Percentiles rank a stretch among this genome's conserved stretches.
Conservation (phyloP, 1,140 invertebrate species). For the Grapholita molesta region DNA sequence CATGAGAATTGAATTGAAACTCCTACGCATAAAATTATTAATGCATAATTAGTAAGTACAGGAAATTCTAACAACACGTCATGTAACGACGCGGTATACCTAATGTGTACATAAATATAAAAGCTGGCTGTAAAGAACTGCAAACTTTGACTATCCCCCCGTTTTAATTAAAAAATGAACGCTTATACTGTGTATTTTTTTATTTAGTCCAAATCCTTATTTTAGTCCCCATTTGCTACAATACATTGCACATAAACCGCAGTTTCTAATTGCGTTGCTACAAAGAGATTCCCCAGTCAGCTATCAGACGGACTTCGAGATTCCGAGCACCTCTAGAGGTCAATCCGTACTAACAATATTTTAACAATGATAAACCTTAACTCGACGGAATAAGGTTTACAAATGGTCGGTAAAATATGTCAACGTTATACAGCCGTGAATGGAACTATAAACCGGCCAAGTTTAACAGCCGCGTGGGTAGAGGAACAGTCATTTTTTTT, state of each 20-base stretch:
- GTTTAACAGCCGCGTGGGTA: slow-evolving; percentile 61
- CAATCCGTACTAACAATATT: slow-evolving; percentile 39
- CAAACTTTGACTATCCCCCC: too few species aligned
- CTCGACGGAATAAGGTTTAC: too few species aligned
- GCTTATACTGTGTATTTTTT: too few species aligned
- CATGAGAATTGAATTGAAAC: not conserved
- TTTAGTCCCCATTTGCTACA: not conserved
- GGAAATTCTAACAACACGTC: not conserved
- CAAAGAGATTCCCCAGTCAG: not conserved
- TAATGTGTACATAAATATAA: too few species aligned
- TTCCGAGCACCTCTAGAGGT: not conserved
- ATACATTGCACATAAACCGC: not conserved
- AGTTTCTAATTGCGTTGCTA: not conserved
- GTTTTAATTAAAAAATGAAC: too few species aligned
- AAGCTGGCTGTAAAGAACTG: too few species aligned
- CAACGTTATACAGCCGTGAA: slow-evolving; percentile 56
- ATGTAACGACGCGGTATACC: not conserved
- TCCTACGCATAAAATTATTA: not conserved
- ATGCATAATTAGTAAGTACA: not conserved
- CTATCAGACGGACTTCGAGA: not conserved
- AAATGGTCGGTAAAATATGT: too few species aligned
- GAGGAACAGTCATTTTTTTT: slow-evolving; percentile 51
- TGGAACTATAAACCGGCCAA: slow-evolving; percentile 63
- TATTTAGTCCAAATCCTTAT: not conserved
- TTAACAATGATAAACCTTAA: too few species aligned